Evolutionary conservation across 2,113 vertebrate species (phyloP), one percentile per base, ranked within the genome.

Genomic region (Clarias gariepinus): DNA sequence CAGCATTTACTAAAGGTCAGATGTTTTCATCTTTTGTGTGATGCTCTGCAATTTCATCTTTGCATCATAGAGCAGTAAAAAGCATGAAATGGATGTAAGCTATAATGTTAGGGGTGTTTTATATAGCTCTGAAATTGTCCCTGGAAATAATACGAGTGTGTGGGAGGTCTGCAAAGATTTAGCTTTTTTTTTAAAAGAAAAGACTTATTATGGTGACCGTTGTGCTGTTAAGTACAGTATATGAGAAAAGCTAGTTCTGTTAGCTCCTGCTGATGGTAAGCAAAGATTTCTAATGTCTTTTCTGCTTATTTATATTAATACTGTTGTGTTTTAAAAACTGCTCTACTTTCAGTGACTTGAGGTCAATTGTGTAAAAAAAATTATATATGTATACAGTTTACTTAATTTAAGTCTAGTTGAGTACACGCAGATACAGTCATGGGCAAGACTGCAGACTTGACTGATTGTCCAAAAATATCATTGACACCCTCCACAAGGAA

Each of bases 131-230:
- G 74, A 55, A 77, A 76, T 76, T 52, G 73, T n/a, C 41, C 15
- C 76, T 78, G 76, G 52, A 78, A 78, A 55, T 55, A n/a, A 53
- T 28, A 78, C n/a, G 33, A 79, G 77, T 33, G 77, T 58, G 28
- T 30, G 76, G 23, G 53, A 7, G 53, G 25, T 79, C 15, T 57
- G n/a, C 53, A 21, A 79, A 16, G 76, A 57, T 28, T 57, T 58
- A 4, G 52, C 30, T 57, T 53, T 77, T 23, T 23, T 23, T 77
- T 53, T 9, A n/a, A 36, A 81, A 36, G 60, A 61, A 33, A 53
- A 41, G 28, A 47, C 47, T 33, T 12, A 18, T n/a, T 63, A 25
- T 18, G 11, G 55, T 23, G 60, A 60, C 69, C 69, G 61, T 11
- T n/a, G 58, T 60, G 74, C 41, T 30, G 41, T 47, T 47, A 47